Base-by-base conservation (phyloP, 2,797 vertebrate genomes). In the Ataeniobius toweri region DNA sequence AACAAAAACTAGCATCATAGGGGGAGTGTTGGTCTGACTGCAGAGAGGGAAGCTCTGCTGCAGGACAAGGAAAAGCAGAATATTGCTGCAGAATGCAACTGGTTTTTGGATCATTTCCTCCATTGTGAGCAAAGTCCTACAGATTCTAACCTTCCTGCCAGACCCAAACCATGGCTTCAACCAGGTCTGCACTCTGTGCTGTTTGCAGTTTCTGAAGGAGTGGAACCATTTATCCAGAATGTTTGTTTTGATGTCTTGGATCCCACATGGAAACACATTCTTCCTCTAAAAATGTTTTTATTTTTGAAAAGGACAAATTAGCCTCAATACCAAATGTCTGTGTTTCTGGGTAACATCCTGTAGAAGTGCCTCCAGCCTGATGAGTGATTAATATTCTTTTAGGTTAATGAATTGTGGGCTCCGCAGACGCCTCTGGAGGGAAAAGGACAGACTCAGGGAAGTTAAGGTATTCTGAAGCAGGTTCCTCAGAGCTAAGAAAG, bases 61-160 rank as follows among this genome's bases (percentile, higher is more conserved):
- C 12, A 48, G 46, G 46, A 48, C 46, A 44, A 44, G 41, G 41
- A 44, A 44, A 6, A 6, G 3, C 84, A 78, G 83, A 84, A 87
- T 85, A 85, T 83, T 75, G 86, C 78, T 91, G 0, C 86, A 88
- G 89, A 74, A 87, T 86, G 87, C 73, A 86, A 7, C 67, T 68
- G 0, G 0, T 44, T 51, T 87, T 55, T 74, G 78, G 83, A 81
- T 85, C 65, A 36, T 84, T 85, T 78, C 79, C 77, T 81, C 67
- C 50, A 1, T 39, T 86, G 81, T 2, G 41, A 50, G 79, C 80
- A 78, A 70, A 71, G 71, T 31, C 73, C 71, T 79, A 78, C 79
- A 73, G 82, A 74, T 82, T 71, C 9, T n/a, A 61, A 31, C 58
- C 75, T 78, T 78, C 75, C 73, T 78, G 63, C 72, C 65, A 72